Percentiles rank a stretch among this genome's conserved stretches.
Conservation (phyloP, 1,140 invertebrate genomes). For the Sipha flava region DNA sequence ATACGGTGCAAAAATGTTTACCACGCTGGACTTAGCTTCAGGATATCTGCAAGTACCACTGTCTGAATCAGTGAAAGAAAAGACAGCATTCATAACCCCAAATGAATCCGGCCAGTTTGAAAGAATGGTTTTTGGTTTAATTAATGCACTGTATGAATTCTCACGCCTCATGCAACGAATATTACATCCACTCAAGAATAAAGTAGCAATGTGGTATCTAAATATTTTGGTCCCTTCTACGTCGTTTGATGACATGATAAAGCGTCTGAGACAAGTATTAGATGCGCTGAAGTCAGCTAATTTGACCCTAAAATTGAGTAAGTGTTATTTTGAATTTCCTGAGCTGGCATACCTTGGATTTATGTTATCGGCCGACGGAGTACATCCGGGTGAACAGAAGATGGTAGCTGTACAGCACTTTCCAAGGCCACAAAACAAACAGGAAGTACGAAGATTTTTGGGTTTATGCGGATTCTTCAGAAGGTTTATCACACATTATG, state of each 20-base stretch:
- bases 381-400: not conserved
- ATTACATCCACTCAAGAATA: not conserved
- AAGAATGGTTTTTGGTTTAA: constrained; percentile 37
- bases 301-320: not conserved
- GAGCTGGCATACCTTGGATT: not conserved
- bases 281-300: not conserved
- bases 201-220: not conserved
- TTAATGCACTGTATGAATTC: constrained; percentile 28
- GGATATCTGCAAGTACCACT: constrained; percentile 36
- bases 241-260: not conserved
- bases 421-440: not conserved
- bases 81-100: too few relatives aligned
- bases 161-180: constrained; percentile 13
- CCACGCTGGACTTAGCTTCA: constrained; percentile 34
- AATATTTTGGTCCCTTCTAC: not conserved
- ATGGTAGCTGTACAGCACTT: not conserved
- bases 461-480: not conserved
- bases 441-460: not conserved
- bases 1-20: constrained; percentile 30
- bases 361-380: not conserved
- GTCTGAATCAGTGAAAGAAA: too few relatives aligned
- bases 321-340: not conserved
- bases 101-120: constrained; percentile 26
- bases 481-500: not conserved
- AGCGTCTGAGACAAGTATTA: not conserved